A percentile compares a stretch with the other conserved stretches of the same genome.
Evolutionary conservation across 1,140 invertebrate genomes (phyloP).

Genomic region (Drosophila pachea): DNA sequence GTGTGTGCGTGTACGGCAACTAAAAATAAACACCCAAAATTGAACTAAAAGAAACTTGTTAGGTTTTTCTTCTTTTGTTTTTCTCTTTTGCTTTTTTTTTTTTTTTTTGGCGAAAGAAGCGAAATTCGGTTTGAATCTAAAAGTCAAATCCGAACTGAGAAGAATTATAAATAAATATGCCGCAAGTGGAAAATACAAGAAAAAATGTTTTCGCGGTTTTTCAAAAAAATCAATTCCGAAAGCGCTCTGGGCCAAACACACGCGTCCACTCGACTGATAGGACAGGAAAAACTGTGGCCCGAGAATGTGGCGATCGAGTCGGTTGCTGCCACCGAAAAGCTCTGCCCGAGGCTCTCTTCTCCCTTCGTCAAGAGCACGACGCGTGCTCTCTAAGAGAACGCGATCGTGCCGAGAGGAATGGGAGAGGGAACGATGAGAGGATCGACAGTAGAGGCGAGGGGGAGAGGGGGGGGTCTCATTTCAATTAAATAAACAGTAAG

Average conservation of each 20-base stretch:
- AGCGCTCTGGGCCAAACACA: slow-evolving; percentile 42
- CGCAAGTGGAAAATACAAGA: slow-evolving; percentile 16
- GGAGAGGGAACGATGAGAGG: not conserved
- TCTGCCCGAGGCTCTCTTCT: slow-evolving; percentile 18
- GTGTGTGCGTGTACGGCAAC: slow-evolving; percentile 18
- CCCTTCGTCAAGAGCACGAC: slow-evolving; percentile 5
- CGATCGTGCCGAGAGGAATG: slow-evolving; percentile 2
- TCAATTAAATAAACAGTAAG: slow-evolving; percentile 61
- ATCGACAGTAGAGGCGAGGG: not conserved
- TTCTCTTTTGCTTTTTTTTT: not conserved
- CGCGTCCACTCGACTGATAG: slow-evolving; percentile 59
- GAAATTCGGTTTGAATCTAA: slow-evolving; percentile 40
- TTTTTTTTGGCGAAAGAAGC: not conserved
- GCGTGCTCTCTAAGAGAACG: slow-evolving; percentile 19
- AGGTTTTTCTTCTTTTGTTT: not conserved
- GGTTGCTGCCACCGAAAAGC: slow-evolving; percentile 15
- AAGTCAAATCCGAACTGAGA: slow-evolving; percentile 49
- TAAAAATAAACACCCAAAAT: too few relatives aligned
- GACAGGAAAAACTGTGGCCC: slow-evolving; percentile 55
- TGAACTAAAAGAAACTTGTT: too few relatives aligned
- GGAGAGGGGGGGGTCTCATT: slow-evolving; percentile 13
- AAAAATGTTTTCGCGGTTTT: slow-evolving; percentile 38
- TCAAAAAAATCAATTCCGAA: slow-evolving; percentile 4
- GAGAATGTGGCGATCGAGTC: slow-evolving; percentile 18
- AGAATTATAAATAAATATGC: slow-evolving; percentile 61